Base-by-base conservation (phyloP, 2,888 invertebrate species). In the Melangyna quadrimaculata region DNA sequence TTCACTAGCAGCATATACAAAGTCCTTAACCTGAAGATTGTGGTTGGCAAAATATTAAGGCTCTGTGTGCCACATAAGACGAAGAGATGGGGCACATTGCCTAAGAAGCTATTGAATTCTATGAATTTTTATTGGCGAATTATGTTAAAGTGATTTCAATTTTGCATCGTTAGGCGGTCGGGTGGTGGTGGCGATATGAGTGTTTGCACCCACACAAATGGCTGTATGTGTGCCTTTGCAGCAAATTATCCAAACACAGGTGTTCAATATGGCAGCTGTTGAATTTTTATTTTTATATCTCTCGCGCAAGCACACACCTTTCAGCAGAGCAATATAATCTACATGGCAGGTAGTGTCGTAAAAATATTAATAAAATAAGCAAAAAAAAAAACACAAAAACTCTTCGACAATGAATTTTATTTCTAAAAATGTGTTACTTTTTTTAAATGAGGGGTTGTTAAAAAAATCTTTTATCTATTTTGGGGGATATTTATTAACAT, bases 91-190 rank as follows among this genome's bases (percentile, higher is more conserved):
- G 10, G 17, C n/a, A 48, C 70, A 17, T 59, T 71, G 27, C 27
- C 57, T 51, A 27, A 45, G 63, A 45, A 27, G 45, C 84, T 72
- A 84, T 84, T 80, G 84, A 84, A 84, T 79, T 75, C 84, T 80
- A 84, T 84, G 84, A 84, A 84, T 84, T 84, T 84, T 84, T 84
- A 84, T 79, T 84, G 84, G 61, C 79, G 72, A 84, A 84, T 84
- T 84, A 84, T 84, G 84, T 72, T 84, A 84, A 84, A 84, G 84
- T 80, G 80, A 84, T 84, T 84, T 84, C 84, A 84, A 84, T 84
- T 84, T 84, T 80, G 75, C 79, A 69, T 82, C 73, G 82, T 78
- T 82, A 82, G 77, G 65, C 17, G 77, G 69, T 27, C 9, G 40
- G 43, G 10, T 78, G 77, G 65, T 14, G 77, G 69, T 27, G 6